Evolutionary conservation across 2,113 vertebrate species (phyloP), one percentile per base, ranked within the genome.

Genomic region (Colius striatus): DNA sequence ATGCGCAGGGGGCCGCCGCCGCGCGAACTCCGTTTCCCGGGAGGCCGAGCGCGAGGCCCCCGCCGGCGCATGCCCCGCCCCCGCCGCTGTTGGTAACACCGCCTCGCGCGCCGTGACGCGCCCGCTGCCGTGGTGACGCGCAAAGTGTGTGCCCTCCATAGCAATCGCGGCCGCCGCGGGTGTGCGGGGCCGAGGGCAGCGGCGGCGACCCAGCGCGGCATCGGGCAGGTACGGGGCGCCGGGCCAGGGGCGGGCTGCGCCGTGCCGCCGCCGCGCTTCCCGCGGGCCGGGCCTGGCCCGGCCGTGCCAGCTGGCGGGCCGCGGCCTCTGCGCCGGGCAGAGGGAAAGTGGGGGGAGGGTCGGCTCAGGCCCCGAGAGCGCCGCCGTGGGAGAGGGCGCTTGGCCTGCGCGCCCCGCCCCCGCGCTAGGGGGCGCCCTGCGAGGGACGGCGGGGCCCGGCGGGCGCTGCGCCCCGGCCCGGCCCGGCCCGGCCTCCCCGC

Each of bases 101-200:
- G 6, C 29, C 27, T 19, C 55, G 76, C 73, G 86, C 70, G 25
- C 76, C 26, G 84, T 94, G 94, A 94, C 94, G 89, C 82, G 27
- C 5, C 81, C 19, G 94, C 57, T 63, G 71, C 85, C 80, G 55
- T 48, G 94, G 91, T 98, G 98, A 98, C 98, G 98, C 92, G 82
- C 62, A 98, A 98, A 97, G 95, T 96, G 96, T 97, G 98, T 92
- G 97, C 94, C 96, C 97, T 92, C 93, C 89, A 89, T 61, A 97
- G 80, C 77, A 68, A 93, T 93, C 74, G 92, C 93, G 89, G 97
- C 91, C 95, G 98, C 97, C 97, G 98, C 97, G 94, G 95, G 95
- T 96, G 97, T 92, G 96, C 90, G 94, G 91, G 81, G 97, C 89
- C 96, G 97, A 95, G 96, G 88, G 91, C 93, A 92, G 85, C 95